Evolutionary conservation across 1,140 invertebrate species (phyloP), one percentile per base, ranked within the genome.

Genomic region (Platyscapa corneri): DNA sequence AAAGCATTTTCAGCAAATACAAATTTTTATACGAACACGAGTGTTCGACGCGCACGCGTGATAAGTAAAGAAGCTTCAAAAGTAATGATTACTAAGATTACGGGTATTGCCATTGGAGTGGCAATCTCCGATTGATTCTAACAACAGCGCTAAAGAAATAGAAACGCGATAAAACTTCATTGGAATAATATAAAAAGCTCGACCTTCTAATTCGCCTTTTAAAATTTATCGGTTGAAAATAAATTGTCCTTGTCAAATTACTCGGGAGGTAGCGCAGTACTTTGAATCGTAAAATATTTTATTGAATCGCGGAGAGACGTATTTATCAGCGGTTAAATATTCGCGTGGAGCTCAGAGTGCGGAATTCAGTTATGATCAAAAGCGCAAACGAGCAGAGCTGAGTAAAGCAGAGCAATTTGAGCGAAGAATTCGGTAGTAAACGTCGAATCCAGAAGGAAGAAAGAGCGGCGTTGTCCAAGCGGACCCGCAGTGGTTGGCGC

Each of bases 351-450:
- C 64, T 53, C 74, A 42, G n/a, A n/a, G n/a, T 18, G 8, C 18
- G 75, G 34, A 18, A 60, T 64, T 83, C 76, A 56, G 34, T 78
- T 78, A 78, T 56, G 75, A 84, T 84, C 83, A 53, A 34, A 72
- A 53, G 49, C 72, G 18, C 37, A 72, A 70, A 84, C 65, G 75
- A 77, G 80, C n/a, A 30, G 37, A 39, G 70, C 14, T 10, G 67
- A 67, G 72, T 30, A 74, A 75, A 75, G 53, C 32, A 7, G 23
- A 77, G 84, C 37, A 86, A 82, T 82, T 86, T 74, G 27, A 70
- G 74, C 10, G 60, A 76, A 76, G 84, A 77, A 76, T 86, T 86
- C 42, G 74, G 72, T 32, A 67, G 70, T 86, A 86, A 86, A 86
- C 37, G 56, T 82, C 56, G 56, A 81, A 85, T 81, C 16, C 37